Evolutionary conservation across 1,140 invertebrate species (phyloP), one percentile per base, ranked within the genome.

Genomic region (Conus ventricosus): DNA sequence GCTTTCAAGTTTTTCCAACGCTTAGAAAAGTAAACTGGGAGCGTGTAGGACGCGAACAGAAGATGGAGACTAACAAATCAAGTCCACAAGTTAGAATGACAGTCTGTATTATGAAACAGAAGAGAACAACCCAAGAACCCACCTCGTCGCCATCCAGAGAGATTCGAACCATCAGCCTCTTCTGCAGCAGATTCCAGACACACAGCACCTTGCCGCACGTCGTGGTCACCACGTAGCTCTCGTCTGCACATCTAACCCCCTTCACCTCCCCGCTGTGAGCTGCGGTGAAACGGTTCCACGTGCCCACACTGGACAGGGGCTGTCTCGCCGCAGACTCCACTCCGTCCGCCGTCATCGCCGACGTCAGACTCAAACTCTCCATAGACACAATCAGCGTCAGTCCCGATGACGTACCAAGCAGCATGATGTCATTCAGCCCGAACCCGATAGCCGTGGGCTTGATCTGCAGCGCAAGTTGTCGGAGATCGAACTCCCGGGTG

Each of bases 181-280:
- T 89, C 55, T 81, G 20, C 84, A 78, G 53, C 4, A 89, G 84
- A 67, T 89, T 85, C 88, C 88, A 89, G 54, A 89, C 71, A 25
- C 84, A 86, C 23, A 89, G 27, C 25, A 67, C 71, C 51, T 63
- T 85, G n/a, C 25, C 51, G 23, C 78, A 55, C 3, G 71, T 15
- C 0, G 54, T 80, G 15, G 85, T 23, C 15, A 89, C 54, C 71
- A 85, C 83, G 83, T 80, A 20, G n/a, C 67, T 78, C 53, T 84
- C 88, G 27, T 55, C 25, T 39, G 78, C 80, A 27, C 54, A 39
- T 20, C 57, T 57, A 55, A 89, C 25, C n/a, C 27, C 15, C 55
- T n/a, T 89, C 51, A 89, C 84, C 13, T 53, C 88, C 27, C 84
- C 78, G 25, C 67, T 2, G 78, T 86, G 76, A 7, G 88, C 84